Percentiles rank a stretch among this genome's conserved stretches.
Evolutionary conservation across 2,888 invertebrate genomes (phyloP).

Genomic region (Noctua pronuba): DNA sequence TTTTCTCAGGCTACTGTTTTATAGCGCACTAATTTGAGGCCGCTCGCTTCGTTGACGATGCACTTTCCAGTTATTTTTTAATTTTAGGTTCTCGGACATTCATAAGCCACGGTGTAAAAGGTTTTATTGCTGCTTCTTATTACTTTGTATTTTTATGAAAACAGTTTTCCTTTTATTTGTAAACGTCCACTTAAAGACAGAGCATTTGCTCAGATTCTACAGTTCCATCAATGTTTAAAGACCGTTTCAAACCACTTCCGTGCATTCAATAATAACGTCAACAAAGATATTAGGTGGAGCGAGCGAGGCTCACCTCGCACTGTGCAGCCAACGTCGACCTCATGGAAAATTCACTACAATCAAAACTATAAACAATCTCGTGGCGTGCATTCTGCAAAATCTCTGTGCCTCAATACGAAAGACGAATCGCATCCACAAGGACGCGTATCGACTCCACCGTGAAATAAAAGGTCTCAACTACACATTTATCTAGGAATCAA

Average conservation of each 20-base stretch:
- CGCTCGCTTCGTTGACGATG: slow-evolving; percentile 52
- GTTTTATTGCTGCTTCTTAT: slow-evolving; percentile 34
- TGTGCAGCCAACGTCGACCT: slow-evolving; percentile 38
- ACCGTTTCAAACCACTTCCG: slow-evolving; percentile 35
- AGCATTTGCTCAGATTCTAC: slow-evolving; percentile 26
- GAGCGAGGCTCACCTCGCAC: slow-evolving; percentile 37
- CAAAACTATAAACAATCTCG: slow-evolving; percentile 59
- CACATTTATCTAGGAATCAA: slow-evolving; percentile 71
- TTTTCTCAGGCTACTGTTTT: slow-evolving; percentile 56
- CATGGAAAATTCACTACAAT: slow-evolving; percentile 63
- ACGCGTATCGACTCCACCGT: slow-evolving; percentile 69
- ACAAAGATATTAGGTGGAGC: slow-evolving; percentile 42
- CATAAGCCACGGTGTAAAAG: slow-evolving; percentile 31
- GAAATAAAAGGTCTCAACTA: slow-evolving; percentile 72
- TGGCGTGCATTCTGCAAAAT: slow-evolving; percentile 65
- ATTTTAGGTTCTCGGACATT: slow-evolving; percentile 42
- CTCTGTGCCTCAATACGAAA: slow-evolving; percentile 80
- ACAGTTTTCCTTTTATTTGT: slow-evolving; percentile 10
- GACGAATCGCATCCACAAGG: slow-evolving; percentile 78
- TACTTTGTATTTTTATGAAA: slow-evolving; percentile 12
- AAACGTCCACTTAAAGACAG: slow-evolving; percentile 13
- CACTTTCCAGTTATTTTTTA: slow-evolving; percentile 51
- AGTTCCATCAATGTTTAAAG: slow-evolving; percentile 53
- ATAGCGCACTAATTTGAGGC: slow-evolving; percentile 54
- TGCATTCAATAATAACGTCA: slow-evolving; percentile 51